Percentiles rank a stretch among this genome's conserved stretches.
Evolutionary conservation across 2,113 vertebrate species (phyloP).

Genomic region (Junco hyemalis): DNA sequence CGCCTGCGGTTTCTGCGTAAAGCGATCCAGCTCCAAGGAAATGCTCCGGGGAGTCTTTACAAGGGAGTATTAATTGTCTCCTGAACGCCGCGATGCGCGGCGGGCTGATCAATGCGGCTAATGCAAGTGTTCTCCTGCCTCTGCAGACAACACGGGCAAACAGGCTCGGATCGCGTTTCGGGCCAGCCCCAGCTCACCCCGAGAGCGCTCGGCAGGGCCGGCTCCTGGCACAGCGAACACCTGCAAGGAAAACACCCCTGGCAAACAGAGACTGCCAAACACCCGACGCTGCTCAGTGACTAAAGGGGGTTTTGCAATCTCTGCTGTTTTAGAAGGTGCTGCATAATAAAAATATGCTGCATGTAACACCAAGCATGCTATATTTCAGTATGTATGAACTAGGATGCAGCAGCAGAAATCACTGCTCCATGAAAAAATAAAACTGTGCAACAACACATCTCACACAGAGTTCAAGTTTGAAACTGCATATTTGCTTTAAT

Average conservation of each 20-base stretch:
- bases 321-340: not conserved
- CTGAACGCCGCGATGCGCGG: conserved; percentile 64
- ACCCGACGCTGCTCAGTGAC: not conserved
- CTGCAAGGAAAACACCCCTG: not conserved
- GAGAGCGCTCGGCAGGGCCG: conserved; percentile 23
- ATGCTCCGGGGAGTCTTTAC: conserved; percentile 70
- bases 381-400: not conserved
- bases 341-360: not conserved
- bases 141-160: conserved; percentile 63
- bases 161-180: conserved; percentile 59
- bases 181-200: not conserved
- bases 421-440: not conserved
- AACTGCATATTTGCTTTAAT: not conserved
- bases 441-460: not conserved
- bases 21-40: conserved; percentile 53
- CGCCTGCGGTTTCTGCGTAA: conserved; percentile 62
- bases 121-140: conserved; percentile 64
- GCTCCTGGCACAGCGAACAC: conserved; percentile 11
- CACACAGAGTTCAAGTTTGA: not conserved
- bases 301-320: not conserved
- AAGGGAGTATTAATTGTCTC: conserved; percentile 70
- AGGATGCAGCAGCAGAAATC: not conserved
- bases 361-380: not conserved
- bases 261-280: not conserved
- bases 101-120: conserved; percentile 70